These are phyloP conservation scores for Epinephelus moara DNA, from an alignment of 2,113 vertebrate genomes.

Conservation along the genomic window DNA sequence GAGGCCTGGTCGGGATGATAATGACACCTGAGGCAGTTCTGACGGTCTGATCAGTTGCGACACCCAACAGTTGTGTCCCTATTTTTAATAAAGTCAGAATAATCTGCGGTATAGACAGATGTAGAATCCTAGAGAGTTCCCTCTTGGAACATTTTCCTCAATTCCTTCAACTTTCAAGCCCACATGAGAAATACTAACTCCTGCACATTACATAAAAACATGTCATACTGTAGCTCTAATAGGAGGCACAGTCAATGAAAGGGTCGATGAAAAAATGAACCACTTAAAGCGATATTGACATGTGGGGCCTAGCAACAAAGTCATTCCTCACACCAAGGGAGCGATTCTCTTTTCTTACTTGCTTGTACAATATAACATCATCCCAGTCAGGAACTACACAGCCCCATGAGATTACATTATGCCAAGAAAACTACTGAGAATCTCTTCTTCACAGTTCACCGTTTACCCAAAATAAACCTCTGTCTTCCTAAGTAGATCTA, in stretches of 20 bases:
- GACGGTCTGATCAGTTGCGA: background rate
- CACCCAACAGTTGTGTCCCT: background rate
- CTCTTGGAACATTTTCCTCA: background rate
- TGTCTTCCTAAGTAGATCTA: slow-evolving; percentile 36
- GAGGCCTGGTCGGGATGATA: too few relatives aligned
- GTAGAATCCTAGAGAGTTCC: background rate
- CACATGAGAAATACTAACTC: background rate
- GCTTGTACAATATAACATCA: background rate
- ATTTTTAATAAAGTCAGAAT: background rate
- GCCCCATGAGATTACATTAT: background rate
- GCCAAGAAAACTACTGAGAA: slow-evolving; percentile 23
- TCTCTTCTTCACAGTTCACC: slow-evolving; percentile 11
- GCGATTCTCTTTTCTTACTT: background rate
- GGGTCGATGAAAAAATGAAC: slow-evolving; percentile 1
- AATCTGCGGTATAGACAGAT: background rate
- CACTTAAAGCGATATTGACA: slow-evolving; percentile 24
- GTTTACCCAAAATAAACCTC: slow-evolving; percentile 49
- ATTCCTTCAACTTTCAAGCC: background rate
- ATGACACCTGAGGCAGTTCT: background rate
- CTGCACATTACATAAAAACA: slow-evolving; percentile 5
- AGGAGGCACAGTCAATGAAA: background rate
- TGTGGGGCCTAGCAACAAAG: slow-evolving; percentile 7
- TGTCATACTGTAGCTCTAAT: background rate
- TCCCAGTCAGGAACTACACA: background rate
- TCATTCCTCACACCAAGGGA: slow-evolving; percentile 5